These are phyloP conservation scores for Drosophila sucinea DNA, from an alignment of 1,140 invertebrate species.

Conservation along the genomic window DNA sequence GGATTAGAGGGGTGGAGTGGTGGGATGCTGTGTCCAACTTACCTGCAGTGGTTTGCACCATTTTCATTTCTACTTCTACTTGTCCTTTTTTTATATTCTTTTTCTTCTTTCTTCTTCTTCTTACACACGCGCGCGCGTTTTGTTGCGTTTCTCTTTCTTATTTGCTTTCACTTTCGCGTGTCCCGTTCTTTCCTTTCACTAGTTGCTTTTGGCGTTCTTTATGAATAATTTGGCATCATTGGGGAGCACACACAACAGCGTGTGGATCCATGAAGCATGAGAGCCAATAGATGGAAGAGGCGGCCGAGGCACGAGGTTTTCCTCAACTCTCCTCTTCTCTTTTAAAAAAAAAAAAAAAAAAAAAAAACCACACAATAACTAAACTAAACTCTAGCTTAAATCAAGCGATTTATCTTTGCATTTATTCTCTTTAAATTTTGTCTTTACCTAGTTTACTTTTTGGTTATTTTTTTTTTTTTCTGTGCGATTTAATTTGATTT, in stretches of 20 bases:
- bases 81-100: not conserved
- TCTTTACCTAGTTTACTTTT: not conserved
- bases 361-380: too few species aligned
- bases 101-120: not conserved
- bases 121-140: slow-evolving; percentile 13
- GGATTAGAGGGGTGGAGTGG: not conserved
- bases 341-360: too few species aligned
- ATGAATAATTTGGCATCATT: slow-evolving; percentile 65
- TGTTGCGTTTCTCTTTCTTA: slow-evolving; percentile 47
- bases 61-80: slow-evolving; percentile 30
- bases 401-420: not conserved
- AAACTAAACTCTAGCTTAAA: not conserved
- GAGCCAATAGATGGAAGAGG: too few species aligned
- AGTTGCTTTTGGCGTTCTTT: slow-evolving; percentile 57
- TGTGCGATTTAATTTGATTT: too few species aligned
- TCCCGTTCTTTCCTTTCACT: slow-evolving; percentile 33
- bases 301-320: too few species aligned
- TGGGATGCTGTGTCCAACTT: slow-evolving; percentile 33
- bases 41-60: slow-evolving; percentile 77
- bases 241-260: slow-evolving; percentile 19
- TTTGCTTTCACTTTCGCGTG: slow-evolving; percentile 33
- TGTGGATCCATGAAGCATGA: not conserved
- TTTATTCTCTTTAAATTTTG: not conserved
- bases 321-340: too few species aligned
- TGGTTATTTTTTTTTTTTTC: slow-evolving; percentile 1